Conservation (phyloP, 2,888 invertebrate species). For the Apamea crenata region DNA sequence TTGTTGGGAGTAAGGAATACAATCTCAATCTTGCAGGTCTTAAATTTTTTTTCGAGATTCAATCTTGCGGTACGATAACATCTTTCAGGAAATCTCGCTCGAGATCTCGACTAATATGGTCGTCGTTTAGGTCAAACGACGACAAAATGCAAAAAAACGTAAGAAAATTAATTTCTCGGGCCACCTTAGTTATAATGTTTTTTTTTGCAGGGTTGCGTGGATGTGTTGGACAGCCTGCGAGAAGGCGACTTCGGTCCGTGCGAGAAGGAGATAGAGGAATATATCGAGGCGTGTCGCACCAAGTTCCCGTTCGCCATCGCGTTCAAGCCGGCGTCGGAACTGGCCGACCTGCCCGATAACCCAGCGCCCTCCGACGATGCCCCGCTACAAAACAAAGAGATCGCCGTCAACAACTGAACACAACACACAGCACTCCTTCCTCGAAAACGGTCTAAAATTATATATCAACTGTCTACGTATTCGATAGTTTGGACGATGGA, state of each 20-base stretch:
- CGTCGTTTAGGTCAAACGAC: background rate
- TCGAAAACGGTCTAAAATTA: constrained; percentile 63
- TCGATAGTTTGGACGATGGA: constrained; percentile 40
- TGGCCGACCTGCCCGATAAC: constrained; percentile 71
- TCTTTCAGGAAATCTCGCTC: background rate
- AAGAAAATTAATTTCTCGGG: background rate
- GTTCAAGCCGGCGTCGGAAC: constrained; percentile 89
- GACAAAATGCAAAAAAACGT: background rate
- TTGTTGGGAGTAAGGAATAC: background rate
- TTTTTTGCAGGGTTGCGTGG: constrained; percentile 93
- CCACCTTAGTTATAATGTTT: background rate
- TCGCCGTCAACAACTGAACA: constrained; percentile 77
- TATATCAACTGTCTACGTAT: constrained; percentile 49
- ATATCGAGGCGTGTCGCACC: constrained; percentile 93
- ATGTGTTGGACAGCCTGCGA: constrained; percentile 94
- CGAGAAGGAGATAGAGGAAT: constrained; percentile 92
- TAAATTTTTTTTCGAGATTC: background rate
- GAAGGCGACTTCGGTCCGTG: constrained; percentile 95
- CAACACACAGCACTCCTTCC: constrained; percentile 18
- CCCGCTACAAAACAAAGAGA: constrained; percentile 76
- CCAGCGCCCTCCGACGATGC: constrained; percentile 62
- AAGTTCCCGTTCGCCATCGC: constrained; percentile 95
- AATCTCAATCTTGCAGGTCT: background rate
- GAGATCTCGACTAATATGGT: background rate
- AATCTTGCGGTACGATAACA: background rate